Evolutionary conservation across 2,797 vertebrate species (phyloP).

Genomic region (Galaxias olidus): DNA sequence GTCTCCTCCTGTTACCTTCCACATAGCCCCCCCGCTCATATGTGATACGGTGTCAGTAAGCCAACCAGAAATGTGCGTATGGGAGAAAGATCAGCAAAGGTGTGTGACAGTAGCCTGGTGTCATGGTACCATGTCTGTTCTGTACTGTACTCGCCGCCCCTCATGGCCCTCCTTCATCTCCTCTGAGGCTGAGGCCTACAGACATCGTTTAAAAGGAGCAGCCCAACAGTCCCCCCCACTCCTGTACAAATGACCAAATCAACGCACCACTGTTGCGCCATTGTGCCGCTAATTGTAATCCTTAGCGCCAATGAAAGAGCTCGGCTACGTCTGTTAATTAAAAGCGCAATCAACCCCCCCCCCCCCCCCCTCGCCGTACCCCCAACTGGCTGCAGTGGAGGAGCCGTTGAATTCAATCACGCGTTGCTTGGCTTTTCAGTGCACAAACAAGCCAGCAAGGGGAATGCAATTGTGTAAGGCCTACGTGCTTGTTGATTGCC

Average conservation of each 20-base stretch:
- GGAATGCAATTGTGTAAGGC: slow-evolving; percentile 57
- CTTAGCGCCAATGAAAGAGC: slow-evolving; percentile 72
- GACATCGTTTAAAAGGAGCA: slow-evolving; percentile 49
- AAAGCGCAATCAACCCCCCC: slow-evolving; percentile 76
- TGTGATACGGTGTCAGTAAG: no score
- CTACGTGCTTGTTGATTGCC: slow-evolving; percentile 65
- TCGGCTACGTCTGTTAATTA: slow-evolving; percentile 75
- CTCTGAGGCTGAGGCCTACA: slow-evolving; percentile 27
- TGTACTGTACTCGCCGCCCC: background rate
- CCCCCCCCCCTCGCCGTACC: slow-evolving; percentile 64
- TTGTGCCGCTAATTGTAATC: slow-evolving; percentile 77
- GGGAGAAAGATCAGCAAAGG: no score
- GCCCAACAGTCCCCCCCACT: slow-evolving; percentile 56
- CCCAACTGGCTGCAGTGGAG: slow-evolving; percentile 68
- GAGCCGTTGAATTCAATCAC: slow-evolving; percentile 71
- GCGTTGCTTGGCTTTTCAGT: slow-evolving; percentile 64
- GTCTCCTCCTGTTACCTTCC: no score
- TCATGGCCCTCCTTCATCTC: background rate
- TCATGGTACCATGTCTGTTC: no score
- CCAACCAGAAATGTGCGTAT: no score
- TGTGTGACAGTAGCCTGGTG: no score
- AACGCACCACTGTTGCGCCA: slow-evolving; percentile 55
- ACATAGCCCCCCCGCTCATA: no score
- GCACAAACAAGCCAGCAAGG: slow-evolving; percentile 66
- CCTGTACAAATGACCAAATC: slow-evolving; percentile 64